Evolutionary conservation across 1,140 invertebrate genomes (phyloP).

Genomic region (Lordiphosa mommai): DNA sequence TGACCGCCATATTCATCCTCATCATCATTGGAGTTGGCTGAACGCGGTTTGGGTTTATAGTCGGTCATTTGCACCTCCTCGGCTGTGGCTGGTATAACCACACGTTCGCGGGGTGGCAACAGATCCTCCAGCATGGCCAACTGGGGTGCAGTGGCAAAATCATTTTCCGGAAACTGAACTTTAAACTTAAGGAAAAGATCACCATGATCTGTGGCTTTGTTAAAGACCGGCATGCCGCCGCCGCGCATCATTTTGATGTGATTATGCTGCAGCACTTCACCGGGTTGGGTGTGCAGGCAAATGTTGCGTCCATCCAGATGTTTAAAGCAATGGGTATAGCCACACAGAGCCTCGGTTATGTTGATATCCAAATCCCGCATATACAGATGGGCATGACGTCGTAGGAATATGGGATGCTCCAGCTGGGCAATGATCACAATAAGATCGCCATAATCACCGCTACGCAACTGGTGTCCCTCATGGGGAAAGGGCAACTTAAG

Average conservation of each 20-base stretch:
- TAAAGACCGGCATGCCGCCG: slow-evolving; percentile 95
- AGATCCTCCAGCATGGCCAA: slow-evolving; percentile 86
- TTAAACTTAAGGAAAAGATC: slow-evolving; percentile 93
- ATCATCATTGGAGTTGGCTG: slow-evolving; percentile 67
- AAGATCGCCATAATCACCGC: slow-evolving; percentile 91
- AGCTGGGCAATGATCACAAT: slow-evolving; percentile 93
- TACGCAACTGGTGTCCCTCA: slow-evolving; percentile 94
- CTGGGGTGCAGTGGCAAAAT: slow-evolving; percentile 87
- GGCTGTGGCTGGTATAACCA: slow-evolving; percentile 87
- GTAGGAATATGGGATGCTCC: slow-evolving; percentile 88
- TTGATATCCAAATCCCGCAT: slow-evolving; percentile 86
- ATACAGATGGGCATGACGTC: slow-evolving; percentile 88
- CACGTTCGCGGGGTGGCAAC: slow-evolving; percentile 84
- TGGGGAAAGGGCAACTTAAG: slow-evolving; percentile 92
- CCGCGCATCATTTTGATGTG: slow-evolving; percentile 89
- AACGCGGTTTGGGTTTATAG: slow-evolving; percentile 83
- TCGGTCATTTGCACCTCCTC: slow-evolving; percentile 92
- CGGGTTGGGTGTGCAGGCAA: slow-evolving; percentile 86
- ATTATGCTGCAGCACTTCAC: slow-evolving; percentile 86
- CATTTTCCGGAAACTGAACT: slow-evolving; percentile 90
- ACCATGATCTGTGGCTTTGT: slow-evolving; percentile 91
- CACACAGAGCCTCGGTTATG: slow-evolving; percentile 94
- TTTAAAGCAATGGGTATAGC: slow-evolving; percentile 89
- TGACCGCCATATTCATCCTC: slow-evolving; percentile 52
- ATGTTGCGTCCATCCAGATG: slow-evolving; percentile 92